Evolutionary conservation across 2,797 vertebrate species (phyloP).

Genomic region (Gadopsis marmoratus): DNA sequence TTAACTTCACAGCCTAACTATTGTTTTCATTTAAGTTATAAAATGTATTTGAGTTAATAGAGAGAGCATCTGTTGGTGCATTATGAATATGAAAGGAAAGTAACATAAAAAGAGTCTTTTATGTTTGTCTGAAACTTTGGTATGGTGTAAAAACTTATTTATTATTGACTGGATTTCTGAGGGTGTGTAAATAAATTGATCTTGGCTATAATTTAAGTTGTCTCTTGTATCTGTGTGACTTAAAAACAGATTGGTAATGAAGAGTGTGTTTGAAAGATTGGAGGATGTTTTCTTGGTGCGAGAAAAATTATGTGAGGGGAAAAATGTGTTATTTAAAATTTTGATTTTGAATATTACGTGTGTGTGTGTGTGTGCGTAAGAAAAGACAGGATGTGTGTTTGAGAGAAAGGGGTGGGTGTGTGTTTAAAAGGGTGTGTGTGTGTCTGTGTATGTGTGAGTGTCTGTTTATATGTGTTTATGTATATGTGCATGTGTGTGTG

Average conservation of each 20-base stretch:
- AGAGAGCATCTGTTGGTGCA: neutral
- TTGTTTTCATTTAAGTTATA: neutral
- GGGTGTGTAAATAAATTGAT: constrained; percentile 70
- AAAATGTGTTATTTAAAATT: constrained; percentile 37
- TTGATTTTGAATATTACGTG: constrained; percentile 46
- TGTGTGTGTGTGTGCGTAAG: constrained; percentile 39
- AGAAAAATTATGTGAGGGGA: constrained; percentile 4
- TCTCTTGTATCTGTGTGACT: constrained; percentile 46
- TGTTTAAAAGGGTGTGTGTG: constrained; percentile 63
- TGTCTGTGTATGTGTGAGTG: constrained; percentile 32
- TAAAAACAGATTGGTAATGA: constrained; percentile 49
- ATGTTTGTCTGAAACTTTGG: constrained; percentile 30
- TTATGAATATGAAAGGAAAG: constrained; percentile 16
- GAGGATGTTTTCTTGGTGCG: constrained; percentile 15
- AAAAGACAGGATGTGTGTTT: constrained; percentile 70
- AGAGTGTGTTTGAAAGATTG: constrained; percentile 19
- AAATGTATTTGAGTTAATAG: neutral
- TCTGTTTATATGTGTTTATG: constrained; percentile 45
- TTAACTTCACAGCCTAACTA: neutral
- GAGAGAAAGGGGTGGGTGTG: constrained; percentile 61
- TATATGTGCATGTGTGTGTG: constrained; percentile 30
- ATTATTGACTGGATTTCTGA: constrained; percentile 56
- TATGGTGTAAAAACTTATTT: constrained; percentile 44
- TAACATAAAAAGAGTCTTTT: constrained; percentile 3
- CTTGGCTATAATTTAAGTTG: constrained; percentile 54